A percentile compares a stretch with the other conserved stretches of the same genome.
Evolutionary conservation across 2,888 invertebrate species (phyloP).

Genomic region (Patella ulyssiponensis): DNA sequence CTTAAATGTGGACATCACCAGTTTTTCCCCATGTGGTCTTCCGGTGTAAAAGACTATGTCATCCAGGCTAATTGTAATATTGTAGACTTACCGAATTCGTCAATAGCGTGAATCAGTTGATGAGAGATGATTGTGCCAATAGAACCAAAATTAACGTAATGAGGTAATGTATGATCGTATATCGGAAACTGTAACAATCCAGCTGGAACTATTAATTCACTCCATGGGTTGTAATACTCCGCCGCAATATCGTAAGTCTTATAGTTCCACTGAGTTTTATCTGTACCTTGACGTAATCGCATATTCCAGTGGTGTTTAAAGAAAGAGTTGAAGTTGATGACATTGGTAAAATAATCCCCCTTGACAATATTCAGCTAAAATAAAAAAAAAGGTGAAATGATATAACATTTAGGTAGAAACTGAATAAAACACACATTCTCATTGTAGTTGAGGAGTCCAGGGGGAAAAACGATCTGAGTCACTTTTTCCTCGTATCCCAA

Average conservation of each 20-base stretch:
- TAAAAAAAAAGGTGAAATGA: background rate
- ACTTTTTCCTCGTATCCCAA: too few species aligned
- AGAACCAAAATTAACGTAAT: slow-evolving; percentile 63
- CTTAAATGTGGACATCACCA: too few species aligned
- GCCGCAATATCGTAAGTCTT: slow-evolving; percentile 50
- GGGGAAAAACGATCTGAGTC: too few species aligned
- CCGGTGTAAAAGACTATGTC: too few species aligned
- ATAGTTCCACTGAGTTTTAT: slow-evolving; percentile 48
- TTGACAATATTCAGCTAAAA: slow-evolving; percentile 74
- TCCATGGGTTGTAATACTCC: slow-evolving; percentile 58
- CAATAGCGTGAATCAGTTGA: slow-evolving; percentile 57
- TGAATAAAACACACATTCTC: background rate
- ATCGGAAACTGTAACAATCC: slow-evolving; percentile 65
- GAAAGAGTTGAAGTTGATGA: slow-evolving; percentile 74
- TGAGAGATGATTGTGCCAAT: slow-evolving; percentile 60
- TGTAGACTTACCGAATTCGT: slow-evolving; percentile 57
- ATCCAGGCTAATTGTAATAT: too few species aligned
- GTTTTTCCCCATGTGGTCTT: too few species aligned
- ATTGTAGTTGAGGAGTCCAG: background rate
- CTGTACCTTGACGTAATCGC: slow-evolving; percentile 39
- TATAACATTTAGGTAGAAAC: slow-evolving; percentile 1
- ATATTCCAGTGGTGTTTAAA: slow-evolving; percentile 64
- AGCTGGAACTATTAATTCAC: slow-evolving; percentile 63
- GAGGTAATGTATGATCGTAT: slow-evolving; percentile 57
- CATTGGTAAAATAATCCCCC: slow-evolving; percentile 75